Percentiles rank a stretch among this genome's conserved stretches.
phyloP scores from a whole-genome alignment of 2,797 vertebrate genomes.

The Epinephelus coioides region DNA sequence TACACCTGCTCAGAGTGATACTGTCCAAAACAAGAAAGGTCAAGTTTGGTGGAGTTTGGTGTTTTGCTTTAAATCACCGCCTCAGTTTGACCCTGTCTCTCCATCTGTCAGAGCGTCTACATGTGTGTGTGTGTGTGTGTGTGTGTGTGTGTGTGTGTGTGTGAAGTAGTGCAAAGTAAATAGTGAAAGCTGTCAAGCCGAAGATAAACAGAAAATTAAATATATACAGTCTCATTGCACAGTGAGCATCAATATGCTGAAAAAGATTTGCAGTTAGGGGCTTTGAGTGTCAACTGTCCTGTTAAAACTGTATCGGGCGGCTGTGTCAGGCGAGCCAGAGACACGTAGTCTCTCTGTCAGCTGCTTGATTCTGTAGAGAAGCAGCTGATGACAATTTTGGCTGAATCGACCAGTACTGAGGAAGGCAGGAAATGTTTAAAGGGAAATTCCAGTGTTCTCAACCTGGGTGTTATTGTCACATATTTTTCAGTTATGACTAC shows the following conservation, averaged over 20 bases:
- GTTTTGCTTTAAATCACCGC: conserved; percentile 18
- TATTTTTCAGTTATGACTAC: conserved; percentile 1
- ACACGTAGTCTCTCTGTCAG: not conserved
- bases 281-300: conserved; percentile 19
- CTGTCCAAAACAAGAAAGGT: conserved; percentile 53
- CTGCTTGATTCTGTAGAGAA: not conserved
- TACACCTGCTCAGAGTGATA: conserved; percentile 60
- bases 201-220: conserved; percentile 29
- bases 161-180: conserved; percentile 31
- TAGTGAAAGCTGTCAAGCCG: conserved; percentile 30
- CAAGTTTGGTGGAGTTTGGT: conserved; percentile 46
- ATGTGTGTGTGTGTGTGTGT: not conserved
- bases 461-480: not conserved
- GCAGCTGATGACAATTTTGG: not conserved
- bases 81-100: conserved; percentile 13
- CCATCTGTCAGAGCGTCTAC: not conserved
- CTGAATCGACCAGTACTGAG: not conserved
- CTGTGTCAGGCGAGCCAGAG: not conserved
- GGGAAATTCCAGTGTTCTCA: not conserved
- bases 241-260: conserved; percentile 14
- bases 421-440: conserved; percentile 1
- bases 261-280: conserved; percentile 12
- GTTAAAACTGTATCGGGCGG: conserved; percentile 21
- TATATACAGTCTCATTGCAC: conserved; percentile 17
- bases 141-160: not conserved